Evolutionary conservation across 2,797 vertebrate species (phyloP).

Genomic region (Cuculus canorus): DNA sequence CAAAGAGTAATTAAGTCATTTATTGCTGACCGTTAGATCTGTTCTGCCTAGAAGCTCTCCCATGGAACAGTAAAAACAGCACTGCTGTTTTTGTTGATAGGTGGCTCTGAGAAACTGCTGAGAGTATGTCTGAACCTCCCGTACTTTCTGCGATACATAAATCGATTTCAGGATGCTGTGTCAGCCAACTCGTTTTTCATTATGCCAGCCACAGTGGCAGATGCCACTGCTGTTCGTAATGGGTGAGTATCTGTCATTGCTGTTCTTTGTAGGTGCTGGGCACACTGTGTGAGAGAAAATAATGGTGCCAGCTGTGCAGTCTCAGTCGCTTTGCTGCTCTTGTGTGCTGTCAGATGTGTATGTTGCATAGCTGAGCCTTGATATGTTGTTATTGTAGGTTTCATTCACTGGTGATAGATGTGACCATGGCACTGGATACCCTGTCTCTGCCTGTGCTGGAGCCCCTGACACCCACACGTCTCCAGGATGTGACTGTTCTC

Average conservation of each 20-base stretch:
- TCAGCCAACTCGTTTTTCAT: constrained; percentile 98
- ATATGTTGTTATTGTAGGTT: constrained; percentile 78
- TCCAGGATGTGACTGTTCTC: constrained; percentile 96
- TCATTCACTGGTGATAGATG: constrained; percentile 97
- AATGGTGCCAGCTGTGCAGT: too few relatives aligned
- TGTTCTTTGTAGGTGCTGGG: background rate
- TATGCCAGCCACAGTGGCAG: constrained; percentile 98
- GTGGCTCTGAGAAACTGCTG: constrained; percentile 96
- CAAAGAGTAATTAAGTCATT: background rate
- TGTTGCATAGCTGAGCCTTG: background rate
- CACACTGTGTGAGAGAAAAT: background rate
- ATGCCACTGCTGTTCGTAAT: constrained; percentile 97
- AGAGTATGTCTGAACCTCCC: constrained; percentile 98
- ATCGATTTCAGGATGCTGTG: constrained; percentile 97
- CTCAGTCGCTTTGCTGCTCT: background rate
- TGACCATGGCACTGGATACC: constrained; percentile 98
- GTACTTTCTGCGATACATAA: constrained; percentile 98
- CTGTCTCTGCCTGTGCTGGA: constrained; percentile 96
- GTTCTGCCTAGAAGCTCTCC: background rate
- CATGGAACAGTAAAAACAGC: background rate
- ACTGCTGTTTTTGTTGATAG: constrained; percentile 59
- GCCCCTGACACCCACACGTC: constrained; percentile 91
- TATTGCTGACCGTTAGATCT: background rate
- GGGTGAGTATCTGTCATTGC: constrained; percentile 78
- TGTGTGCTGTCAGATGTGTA: background rate